phyloP scores from a whole-genome alignment of 2,113 vertebrate species.

The Ahaetulla prasina region DNA sequence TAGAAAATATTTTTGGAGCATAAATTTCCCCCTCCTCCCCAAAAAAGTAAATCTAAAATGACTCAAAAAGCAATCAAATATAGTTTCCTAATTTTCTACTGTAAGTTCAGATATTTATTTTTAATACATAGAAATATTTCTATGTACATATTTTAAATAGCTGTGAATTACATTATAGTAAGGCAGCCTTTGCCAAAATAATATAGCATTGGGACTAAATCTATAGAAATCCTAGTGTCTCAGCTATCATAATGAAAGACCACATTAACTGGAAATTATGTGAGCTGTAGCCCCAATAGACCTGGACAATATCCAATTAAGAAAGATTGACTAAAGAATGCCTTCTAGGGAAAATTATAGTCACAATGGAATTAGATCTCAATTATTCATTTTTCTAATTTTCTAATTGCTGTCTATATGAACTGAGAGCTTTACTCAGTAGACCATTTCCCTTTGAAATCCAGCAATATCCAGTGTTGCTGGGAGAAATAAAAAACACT shows the following conservation, averaged over 20 bases:
- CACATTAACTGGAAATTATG: background rate
- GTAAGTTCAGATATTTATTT: background rate
- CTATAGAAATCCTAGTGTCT: background rate
- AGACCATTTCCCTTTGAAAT: background rate
- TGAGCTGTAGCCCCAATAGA: background rate
- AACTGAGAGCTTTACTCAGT: background rate
- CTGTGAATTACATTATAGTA: background rate
- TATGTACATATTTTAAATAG: background rate
- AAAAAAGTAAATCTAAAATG: background rate
- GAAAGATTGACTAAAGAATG: background rate
- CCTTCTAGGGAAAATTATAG: background rate
- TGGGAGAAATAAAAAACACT: background rate
- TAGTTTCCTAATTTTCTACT: background rate
- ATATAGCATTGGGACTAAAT: background rate
- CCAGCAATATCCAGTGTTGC: background rate
- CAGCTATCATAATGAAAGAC: background rate
- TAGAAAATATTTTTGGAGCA: background rate
- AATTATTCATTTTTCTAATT: background rate
- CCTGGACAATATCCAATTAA: background rate
- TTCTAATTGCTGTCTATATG: background rate
- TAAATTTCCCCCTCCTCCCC: background rate
- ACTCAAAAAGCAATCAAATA: background rate
- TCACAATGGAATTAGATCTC: background rate
- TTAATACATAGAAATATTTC: background rate
- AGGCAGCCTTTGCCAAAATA: background rate